Conservation (phyloP, 1,140 invertebrate genomes). For the Calliphora vicina region DNA sequence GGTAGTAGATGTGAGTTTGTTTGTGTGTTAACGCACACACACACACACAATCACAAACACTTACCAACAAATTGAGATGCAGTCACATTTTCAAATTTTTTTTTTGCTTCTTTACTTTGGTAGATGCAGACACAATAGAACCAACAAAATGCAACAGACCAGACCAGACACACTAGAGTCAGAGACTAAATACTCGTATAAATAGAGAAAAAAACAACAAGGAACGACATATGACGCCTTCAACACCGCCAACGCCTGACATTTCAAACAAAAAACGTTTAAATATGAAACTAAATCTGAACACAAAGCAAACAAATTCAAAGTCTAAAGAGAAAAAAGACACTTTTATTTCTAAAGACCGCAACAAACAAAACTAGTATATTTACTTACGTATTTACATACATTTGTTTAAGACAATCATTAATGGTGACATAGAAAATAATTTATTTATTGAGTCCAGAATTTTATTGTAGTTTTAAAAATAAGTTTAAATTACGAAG, state of each 20-base stretch:
- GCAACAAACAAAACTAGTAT: too few relatives aligned
- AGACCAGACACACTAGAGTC: background rate
- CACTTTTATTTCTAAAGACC: too few relatives aligned
- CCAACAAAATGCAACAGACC: background rate
- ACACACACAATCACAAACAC: background rate
- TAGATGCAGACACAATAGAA: background rate
- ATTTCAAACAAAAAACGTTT: background rate
- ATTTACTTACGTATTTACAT: too few relatives aligned
- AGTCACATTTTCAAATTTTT: background rate
- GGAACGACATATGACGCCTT: background rate
- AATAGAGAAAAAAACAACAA: background rate
- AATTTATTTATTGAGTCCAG: too few relatives aligned
- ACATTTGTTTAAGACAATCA: too few relatives aligned
- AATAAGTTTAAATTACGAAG: too few relatives aligned
- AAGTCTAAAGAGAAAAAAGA: background rate
- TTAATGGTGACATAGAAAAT: too few relatives aligned
- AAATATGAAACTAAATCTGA: background rate
- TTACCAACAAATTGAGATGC: slow-evolving; percentile 12
- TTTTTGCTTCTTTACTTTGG: background rate
- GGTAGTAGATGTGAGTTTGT: background rate
- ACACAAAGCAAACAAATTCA: background rate
- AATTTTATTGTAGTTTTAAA: too few relatives aligned
- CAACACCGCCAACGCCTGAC: background rate
- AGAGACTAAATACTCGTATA: background rate
- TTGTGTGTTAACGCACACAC: background rate